A percentile compares a stretch with the other conserved stretches of the same genome.
These are phyloP conservation scores for Diloba caeruleocephala DNA, from an alignment of 2,888 invertebrate genomes.

Conservation along the genomic window DNA sequence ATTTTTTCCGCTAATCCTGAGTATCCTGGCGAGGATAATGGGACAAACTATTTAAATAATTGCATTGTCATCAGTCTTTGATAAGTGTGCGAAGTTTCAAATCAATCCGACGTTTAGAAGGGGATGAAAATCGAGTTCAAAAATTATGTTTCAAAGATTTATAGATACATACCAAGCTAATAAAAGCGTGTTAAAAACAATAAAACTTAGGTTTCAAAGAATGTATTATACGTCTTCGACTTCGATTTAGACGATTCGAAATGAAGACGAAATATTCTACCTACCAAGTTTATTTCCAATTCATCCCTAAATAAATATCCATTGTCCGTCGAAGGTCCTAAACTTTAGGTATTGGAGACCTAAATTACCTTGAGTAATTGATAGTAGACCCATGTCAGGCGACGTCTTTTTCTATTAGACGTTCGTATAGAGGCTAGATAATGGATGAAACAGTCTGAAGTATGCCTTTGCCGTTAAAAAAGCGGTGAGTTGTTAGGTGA, in stretches of 20 bases:
- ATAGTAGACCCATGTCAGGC: conserved; percentile 62
- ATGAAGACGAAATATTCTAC: conserved; percentile 6
- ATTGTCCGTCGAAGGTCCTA: conserved; percentile 23
- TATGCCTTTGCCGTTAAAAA: neutral
- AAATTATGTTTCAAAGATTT: too few species aligned
- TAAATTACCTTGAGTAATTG: conserved; percentile 62
- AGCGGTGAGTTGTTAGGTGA: neutral
- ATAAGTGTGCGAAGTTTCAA: too few species aligned
- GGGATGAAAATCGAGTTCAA: too few species aligned
- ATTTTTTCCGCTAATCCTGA: too few species aligned
- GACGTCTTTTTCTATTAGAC: conserved; percentile 56
- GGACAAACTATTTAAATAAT: too few species aligned
- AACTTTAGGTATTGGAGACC: conserved; percentile 28
- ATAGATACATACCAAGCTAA: too few species aligned
- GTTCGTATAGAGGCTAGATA: conserved; percentile 40
- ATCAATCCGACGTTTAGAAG: too few species aligned
- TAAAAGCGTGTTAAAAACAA: too few species aligned
- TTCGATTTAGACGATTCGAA: conserved; percentile 5
- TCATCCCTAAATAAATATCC: conserved; percentile 21
- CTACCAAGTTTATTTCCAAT: conserved; percentile 2
- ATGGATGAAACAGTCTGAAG: neutral
- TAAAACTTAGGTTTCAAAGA: too few species aligned
- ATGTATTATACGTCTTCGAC: too few species aligned
- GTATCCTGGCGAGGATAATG: too few species aligned
- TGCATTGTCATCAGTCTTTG: too few species aligned